phyloP scores from a whole-genome alignment of 2,888 invertebrate species.

The Diarsia dahlii region DNA sequence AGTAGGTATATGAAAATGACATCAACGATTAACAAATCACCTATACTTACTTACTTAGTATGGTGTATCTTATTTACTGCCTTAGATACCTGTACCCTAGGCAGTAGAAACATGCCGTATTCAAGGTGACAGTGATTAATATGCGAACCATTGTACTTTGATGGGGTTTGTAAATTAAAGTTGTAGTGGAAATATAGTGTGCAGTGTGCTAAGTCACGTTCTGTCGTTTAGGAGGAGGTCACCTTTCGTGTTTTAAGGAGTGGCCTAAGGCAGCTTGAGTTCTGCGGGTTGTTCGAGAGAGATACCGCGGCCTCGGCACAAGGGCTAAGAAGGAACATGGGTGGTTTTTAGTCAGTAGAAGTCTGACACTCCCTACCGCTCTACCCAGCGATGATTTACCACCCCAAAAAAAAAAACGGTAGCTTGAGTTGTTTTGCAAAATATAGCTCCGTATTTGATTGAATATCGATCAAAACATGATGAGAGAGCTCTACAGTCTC shows the following conservation, averaged over 20 bases:
- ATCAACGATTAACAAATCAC: conserved; percentile 43
- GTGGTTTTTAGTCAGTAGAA: too few species aligned
- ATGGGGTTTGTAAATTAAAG: conserved; percentile 50
- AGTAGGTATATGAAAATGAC: conserved; percentile 25
- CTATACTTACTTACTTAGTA: conserved; percentile 7
- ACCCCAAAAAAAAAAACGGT: too few species aligned
- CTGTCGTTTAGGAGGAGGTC: conserved; percentile 3
- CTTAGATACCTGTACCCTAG: background rate
- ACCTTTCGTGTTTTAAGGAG: conserved; percentile 27
- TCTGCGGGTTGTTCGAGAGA: background rate
- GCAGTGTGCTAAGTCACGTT: conserved; percentile 39
- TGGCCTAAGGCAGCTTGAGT: background rate
- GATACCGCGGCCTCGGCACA: too few species aligned
- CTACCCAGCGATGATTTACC: too few species aligned
- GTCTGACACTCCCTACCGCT: too few species aligned
- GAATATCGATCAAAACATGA: too few species aligned
- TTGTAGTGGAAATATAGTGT: conserved; percentile 6
- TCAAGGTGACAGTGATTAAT: conserved; percentile 59
- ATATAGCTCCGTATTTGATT: too few species aligned
- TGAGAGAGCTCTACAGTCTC: too few species aligned
- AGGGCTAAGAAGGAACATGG: too few species aligned
- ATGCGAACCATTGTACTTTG: conserved; percentile 46
- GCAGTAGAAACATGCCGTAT: conserved; percentile 2
- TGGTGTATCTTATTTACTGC: background rate
- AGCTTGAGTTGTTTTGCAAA: too few species aligned